Evolutionary conservation across 2,797 vertebrate genomes (phyloP).

Genomic region (Melanotaenia nigrans): DNA sequence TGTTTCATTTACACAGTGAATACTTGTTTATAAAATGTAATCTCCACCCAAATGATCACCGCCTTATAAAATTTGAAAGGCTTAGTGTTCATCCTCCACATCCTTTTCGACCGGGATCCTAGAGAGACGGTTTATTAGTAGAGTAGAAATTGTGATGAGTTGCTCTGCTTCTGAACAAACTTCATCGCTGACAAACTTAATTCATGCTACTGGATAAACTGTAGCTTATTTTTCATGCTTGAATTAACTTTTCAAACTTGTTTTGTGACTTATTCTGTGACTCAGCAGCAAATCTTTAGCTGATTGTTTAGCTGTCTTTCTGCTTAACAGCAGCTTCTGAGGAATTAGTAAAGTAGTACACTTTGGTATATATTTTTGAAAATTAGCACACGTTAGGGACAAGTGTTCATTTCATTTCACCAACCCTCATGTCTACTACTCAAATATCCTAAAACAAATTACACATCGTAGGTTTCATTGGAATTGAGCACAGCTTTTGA

Average conservation of each 20-base stretch:
- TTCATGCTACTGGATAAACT: background rate
- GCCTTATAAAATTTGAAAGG: background rate
- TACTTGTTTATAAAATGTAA: constrained; percentile 2
- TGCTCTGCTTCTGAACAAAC: background rate
- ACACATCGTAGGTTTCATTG: background rate
- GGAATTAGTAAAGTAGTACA: background rate
- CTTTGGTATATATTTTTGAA: background rate
- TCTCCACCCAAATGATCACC: background rate
- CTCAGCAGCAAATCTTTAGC: background rate
- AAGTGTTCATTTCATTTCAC: background rate
- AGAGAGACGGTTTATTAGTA: constrained; percentile 13
- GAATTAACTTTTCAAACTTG: background rate
- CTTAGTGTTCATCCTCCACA: constrained; percentile 11
- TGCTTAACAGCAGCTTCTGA: background rate
- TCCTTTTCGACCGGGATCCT: constrained; percentile 26
- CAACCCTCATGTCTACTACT: background rate
- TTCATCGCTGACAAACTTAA: background rate
- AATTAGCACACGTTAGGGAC: background rate
- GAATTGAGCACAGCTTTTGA: no score
- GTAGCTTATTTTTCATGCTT: background rate
- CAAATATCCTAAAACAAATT: background rate
- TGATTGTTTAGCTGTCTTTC: background rate
- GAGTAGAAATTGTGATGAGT: background rate
- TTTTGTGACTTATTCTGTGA: background rate
- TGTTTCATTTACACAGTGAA: background rate